Conservation (phyloP, 2,797 vertebrate species). For the Tamandua tetradactyla region DNA sequence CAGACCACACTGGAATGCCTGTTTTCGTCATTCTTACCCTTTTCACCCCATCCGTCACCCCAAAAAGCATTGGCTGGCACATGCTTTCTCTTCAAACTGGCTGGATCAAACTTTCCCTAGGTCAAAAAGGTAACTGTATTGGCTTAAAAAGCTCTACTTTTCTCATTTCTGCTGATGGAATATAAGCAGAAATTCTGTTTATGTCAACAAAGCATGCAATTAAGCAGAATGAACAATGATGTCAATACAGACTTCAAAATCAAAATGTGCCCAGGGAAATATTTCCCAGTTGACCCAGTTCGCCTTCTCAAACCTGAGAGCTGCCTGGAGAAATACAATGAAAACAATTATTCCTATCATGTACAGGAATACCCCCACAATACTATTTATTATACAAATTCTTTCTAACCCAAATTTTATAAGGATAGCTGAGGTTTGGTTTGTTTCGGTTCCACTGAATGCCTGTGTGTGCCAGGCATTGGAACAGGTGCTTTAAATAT, state of each 20-base stretch:
- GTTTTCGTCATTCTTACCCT: neutral
- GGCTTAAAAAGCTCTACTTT: slow-evolving; percentile 27
- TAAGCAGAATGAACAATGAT: neutral
- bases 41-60: neutral
- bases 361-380: neutral
- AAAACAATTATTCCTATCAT: neutral
- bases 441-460: neutral
- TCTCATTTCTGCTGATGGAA: slow-evolving; percentile 64
- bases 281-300: neutral
- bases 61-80: neutral
- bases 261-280: neutral
- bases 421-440: neutral
- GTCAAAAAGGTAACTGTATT: slow-evolving; percentile 56
- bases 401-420: neutral
- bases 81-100: neutral
- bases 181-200: slow-evolving; percentile 61
- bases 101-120: slow-evolving; percentile 47
- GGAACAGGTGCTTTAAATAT: too few species aligned
- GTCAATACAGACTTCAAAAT: neutral
- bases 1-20: neutral
- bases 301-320: neutral
- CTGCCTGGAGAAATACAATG: neutral
- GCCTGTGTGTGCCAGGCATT: neutral
- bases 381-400: neutral
- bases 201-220: slow-evolving; percentile 60